Evolutionary conservation across 2,888 invertebrate species (phyloP).

Genomic region (Pomacea canaliculata): DNA sequence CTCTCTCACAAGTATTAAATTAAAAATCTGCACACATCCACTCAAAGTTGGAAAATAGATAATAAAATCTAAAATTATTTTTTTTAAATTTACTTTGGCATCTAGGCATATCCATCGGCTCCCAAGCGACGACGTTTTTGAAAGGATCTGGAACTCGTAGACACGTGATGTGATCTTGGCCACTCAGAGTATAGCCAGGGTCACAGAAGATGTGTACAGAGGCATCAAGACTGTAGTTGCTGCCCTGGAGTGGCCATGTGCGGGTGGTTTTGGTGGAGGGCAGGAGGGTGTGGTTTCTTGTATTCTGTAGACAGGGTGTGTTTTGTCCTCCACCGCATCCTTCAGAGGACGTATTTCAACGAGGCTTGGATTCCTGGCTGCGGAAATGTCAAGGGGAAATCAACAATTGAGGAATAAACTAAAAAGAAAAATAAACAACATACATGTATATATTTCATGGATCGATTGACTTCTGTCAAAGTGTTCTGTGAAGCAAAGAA

Average conservation of each 20-base stretch:
- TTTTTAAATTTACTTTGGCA: background rate
- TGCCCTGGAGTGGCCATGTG: slow-evolving; percentile 31
- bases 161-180: slow-evolving; percentile 25
- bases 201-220: slow-evolving; percentile 29
- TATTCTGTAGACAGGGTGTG: background rate
- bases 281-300: background rate
- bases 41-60: no score
- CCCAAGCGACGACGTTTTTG: slow-evolving; percentile 19
- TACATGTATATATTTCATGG: no score
- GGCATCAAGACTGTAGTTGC: slow-evolving; percentile 26
- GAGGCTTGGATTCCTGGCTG: background rate
- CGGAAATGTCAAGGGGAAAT: no score
- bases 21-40: no score
- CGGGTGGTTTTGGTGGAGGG: slow-evolving; percentile 11
- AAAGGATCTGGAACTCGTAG: slow-evolving; percentile 32
- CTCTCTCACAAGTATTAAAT: no score
- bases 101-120: slow-evolving; percentile 16
- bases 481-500: no score
- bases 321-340: background rate
- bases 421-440: no score
- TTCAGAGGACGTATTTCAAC: slow-evolving; percentile 1
- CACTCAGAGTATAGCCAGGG: slow-evolving; percentile 32
- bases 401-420: no score
- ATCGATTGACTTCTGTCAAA: no score
- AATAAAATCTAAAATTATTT: no score